These are phyloP conservation scores for Helleia helle DNA, from an alignment of 2,888 invertebrate species.

Conservation along the genomic window DNA sequence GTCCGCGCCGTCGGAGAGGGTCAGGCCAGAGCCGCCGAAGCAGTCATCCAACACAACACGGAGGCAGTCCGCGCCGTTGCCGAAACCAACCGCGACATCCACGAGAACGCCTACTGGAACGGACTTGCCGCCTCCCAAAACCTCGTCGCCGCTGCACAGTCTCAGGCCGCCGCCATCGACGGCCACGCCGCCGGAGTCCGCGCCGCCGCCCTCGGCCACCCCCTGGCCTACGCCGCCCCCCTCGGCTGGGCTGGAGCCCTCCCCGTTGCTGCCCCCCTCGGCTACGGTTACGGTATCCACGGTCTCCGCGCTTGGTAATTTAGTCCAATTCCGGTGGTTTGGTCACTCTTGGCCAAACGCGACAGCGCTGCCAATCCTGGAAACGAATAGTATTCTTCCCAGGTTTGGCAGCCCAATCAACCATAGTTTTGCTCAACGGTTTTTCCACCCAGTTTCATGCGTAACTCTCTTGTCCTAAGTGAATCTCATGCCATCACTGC, in stretches of 20 bases:
- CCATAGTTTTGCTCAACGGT: slow-evolving; percentile 40
- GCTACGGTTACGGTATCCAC: slow-evolving; percentile 28
- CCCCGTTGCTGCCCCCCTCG: slow-evolving; percentile 17
- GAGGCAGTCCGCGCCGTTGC: slow-evolving; percentile 50
- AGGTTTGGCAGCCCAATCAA: slow-evolving; percentile 14
- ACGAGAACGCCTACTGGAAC: slow-evolving; percentile 65
- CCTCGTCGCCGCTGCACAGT: slow-evolving; percentile 58
- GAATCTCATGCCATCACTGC: slow-evolving; percentile 66
- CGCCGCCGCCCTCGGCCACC: slow-evolving; percentile 28
- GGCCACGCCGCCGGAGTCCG: slow-evolving; percentile 41
- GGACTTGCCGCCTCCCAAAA: slow-evolving; percentile 54
- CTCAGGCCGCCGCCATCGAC: slow-evolving; percentile 52
- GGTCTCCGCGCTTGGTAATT: slow-evolving; percentile 47
- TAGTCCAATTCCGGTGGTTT: neutral
- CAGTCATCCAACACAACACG: slow-evolving; percentile 49
- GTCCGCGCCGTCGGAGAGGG: slow-evolving; percentile 48
- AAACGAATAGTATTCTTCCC: slow-evolving; percentile 7
- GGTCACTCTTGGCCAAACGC: slow-evolving; percentile 18
- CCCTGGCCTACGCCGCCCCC: slow-evolving; percentile 25
- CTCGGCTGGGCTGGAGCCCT: slow-evolving; percentile 21
- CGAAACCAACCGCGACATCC: slow-evolving; percentile 49
- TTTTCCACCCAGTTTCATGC: slow-evolving; percentile 51
- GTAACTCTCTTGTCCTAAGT: slow-evolving; percentile 70
- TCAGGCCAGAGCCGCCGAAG: slow-evolving; percentile 53
- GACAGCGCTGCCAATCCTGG: slow-evolving; percentile 13